phyloP scores from a whole-genome alignment of 2,113 vertebrate genomes.

The Strix uralensis region DNA sequence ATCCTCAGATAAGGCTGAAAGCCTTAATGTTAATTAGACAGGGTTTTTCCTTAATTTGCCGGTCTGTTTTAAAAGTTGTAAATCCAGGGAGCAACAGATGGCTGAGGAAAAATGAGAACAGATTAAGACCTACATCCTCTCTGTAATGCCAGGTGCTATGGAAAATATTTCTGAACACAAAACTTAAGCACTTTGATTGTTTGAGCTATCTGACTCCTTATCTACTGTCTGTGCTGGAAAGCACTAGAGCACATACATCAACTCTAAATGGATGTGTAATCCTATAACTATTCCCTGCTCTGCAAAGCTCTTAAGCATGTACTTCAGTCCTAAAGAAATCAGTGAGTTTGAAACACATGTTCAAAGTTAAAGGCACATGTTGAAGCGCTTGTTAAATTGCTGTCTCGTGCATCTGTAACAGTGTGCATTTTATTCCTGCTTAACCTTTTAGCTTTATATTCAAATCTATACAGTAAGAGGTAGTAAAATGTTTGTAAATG shows the following conservation, averaged over 20 bases:
- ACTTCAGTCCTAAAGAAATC: background rate
- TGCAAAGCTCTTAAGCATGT: background rate
- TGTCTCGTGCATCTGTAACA: background rate
- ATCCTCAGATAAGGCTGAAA: slow-evolving; percentile 23
- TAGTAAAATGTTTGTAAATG: background rate
- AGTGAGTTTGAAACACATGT: background rate
- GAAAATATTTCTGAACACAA: slow-evolving; percentile 38
- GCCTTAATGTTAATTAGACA: background rate
- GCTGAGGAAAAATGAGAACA: background rate
- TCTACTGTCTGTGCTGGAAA: background rate
- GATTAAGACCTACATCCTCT: background rate
- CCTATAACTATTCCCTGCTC: background rate
- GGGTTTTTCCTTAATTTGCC: slow-evolving; percentile 30
- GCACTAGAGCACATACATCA: background rate
- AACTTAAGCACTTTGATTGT: background rate
- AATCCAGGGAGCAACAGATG: slow-evolving; percentile 3
- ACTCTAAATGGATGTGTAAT: background rate
- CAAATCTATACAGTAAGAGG: background rate
- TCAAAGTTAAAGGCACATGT: background rate
- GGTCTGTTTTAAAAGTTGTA: slow-evolving; percentile 9
- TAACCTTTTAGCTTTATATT: background rate
- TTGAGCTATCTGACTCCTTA: background rate
- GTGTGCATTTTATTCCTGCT: background rate
- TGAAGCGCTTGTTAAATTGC: background rate
- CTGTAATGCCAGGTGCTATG: background rate